phyloP scores from a whole-genome alignment of 2,888 invertebrate genomes.

The Alentia gelatinosa region DNA sequence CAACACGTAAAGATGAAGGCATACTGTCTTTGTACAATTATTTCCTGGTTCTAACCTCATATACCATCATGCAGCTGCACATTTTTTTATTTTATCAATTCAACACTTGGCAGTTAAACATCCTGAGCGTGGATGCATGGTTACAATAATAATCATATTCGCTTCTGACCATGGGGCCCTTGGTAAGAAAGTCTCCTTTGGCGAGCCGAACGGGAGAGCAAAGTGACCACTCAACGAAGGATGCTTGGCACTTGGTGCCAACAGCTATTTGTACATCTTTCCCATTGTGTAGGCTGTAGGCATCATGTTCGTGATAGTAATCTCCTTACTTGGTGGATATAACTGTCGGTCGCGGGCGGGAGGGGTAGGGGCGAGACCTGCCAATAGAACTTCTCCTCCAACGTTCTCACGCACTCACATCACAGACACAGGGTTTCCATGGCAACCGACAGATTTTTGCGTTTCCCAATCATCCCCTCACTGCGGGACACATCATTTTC shows the following conservation, averaged over 20 bases:
- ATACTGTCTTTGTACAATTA: constrained; percentile 10
- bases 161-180: neutral
- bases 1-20: neutral
- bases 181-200: neutral
- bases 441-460: neutral
- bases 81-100: neutral
- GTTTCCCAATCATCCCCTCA: neutral
- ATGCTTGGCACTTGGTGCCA: neutral
- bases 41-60: neutral
- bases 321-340: neutral
- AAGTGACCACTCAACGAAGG: neutral
- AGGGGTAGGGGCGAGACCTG: neutral
- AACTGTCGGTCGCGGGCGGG: neutral
- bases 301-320: neutral
- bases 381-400: neutral
- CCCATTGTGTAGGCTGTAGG: neutral
- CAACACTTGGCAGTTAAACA: constrained; percentile 44
- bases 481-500: no score
- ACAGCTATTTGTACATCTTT: neutral
- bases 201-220: neutral
- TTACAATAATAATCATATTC: neutral
- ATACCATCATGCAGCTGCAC: neutral
- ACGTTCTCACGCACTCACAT: neutral
- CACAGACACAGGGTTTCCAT: neutral
- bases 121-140: neutral